Base-by-base conservation (phyloP, 2,113 vertebrate genomes). In the Romanogobio albipinnatus region DNA sequence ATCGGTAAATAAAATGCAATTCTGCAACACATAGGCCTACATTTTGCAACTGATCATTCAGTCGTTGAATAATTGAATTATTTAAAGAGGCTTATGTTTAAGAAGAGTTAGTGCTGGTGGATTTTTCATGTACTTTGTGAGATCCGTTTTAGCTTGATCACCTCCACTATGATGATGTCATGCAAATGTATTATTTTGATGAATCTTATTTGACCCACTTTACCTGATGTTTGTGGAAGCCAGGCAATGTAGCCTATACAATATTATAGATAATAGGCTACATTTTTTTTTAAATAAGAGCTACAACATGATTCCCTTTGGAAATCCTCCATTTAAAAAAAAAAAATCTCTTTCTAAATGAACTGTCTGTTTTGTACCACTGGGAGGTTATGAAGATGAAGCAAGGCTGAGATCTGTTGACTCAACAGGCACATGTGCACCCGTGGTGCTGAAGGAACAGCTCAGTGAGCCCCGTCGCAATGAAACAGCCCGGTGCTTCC, bases 371-470 rank as follows among this genome's bases (percentile, higher is more conserved):
- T 47, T 24, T 19, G 74, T 26, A 24, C 58, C 76, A 62, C 26
- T 68, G 79, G 79, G 79, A 68, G 66, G 66, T 39, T 53, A 1
- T 45, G 33, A 39, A 56, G 49, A 68, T 81, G 47, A 82, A 56
- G 9, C 64, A n/a, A 11, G 19, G 11, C 17, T 39, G 64, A 56
- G 49, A 71, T 70, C 19, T 53, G 64, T 66, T 53, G 79, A 81
- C 24, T 68, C 45, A 36, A 68, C 26, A 51, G 66, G 49, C 66
- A 71, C 64, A 82, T 58, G 81, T 82, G 19, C 66, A 56, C 81
- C 81, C 81, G 94, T 94, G 95, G 96, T 96, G 96, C 96, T 97
- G 96, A 97, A 96, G 89, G 95, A 95, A 96, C 96, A 96, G 96
- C 95, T 97, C 73, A 70, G 86, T 86, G 43, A 47, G 71, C 71